Conservation (phyloP, 2,888 invertebrate genomes). For the Syrphus vitripennis region DNA sequence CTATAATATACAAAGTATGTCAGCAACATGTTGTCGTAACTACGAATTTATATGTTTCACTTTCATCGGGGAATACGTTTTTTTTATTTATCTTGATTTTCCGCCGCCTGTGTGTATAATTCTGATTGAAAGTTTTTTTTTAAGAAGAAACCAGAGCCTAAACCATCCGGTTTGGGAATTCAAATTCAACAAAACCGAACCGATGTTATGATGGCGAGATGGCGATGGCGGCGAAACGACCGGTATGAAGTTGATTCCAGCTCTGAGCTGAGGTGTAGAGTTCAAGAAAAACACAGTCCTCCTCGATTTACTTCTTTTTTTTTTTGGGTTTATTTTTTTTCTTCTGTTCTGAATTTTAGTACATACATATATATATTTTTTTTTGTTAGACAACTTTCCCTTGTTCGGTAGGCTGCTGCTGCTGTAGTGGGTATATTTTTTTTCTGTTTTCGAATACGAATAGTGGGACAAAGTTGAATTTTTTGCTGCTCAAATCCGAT, state of each 20-base stretch:
- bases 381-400: conserved; percentile 58
- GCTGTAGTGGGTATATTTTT: conserved; percentile 12
- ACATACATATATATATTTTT: conserved; percentile 5
- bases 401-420: conserved; percentile 40
- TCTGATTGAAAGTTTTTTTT: conserved; percentile 43
- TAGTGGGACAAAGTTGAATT: neutral
- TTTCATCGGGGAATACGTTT: conserved; percentile 40
- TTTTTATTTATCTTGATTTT: neutral
- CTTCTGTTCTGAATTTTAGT: conserved; percentile 19
- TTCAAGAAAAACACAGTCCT: conserved; percentile 41
- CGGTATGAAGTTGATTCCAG: conserved; percentile 14
- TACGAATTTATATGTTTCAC: conserved; percentile 41
- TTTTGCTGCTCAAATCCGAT: neutral
- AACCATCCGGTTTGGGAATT: conserved; percentile 62
- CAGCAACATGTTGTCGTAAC: conserved; percentile 55
- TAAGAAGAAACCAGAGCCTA: conserved; percentile 44
- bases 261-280: conserved; percentile 23
- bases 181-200: conserved; percentile 35
- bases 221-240: neutral
- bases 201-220: neutral
- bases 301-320: neutral
- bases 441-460: conserved; percentile 23
- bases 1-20: too few species aligned
- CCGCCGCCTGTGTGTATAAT: neutral
- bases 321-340: neutral